Conservation (phyloP, 2,888 invertebrate species). For the Patella caerulea region DNA sequence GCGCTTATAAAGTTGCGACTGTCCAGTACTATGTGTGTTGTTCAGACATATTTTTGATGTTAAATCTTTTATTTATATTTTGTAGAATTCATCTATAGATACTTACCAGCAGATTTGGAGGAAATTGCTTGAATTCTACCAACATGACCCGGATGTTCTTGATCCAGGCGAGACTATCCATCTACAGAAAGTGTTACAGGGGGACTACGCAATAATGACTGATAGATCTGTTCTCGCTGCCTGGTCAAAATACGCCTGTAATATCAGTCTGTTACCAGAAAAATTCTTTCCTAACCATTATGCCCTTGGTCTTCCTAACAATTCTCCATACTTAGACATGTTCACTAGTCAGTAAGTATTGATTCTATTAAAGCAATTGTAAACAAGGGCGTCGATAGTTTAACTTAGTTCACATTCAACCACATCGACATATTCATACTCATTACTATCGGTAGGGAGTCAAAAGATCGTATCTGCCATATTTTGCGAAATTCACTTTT, state of each 20-base stretch:
- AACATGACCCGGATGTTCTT: neutral
- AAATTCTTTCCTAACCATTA: conserved; percentile 5
- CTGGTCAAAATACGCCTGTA: neutral
- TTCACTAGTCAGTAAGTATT: neutral
- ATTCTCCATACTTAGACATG: conserved; percentile 13
- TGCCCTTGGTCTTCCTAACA: conserved; percentile 17
- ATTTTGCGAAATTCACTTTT: too few species aligned
- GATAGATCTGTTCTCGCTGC: neutral
- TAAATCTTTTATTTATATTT: too few species aligned
- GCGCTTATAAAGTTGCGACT: too few species aligned
- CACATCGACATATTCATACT: too few species aligned
- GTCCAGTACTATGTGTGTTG: too few species aligned
- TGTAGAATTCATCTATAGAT: neutral
- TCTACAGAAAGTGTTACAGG: neutral
- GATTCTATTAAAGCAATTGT: too few species aligned
- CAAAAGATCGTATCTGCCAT: too few species aligned
- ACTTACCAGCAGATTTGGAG: neutral
- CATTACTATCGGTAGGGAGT: too few species aligned
- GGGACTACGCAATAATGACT: neutral
- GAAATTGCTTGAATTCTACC: neutral
- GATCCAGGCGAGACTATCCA: neutral
- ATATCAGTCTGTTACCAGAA: neutral
- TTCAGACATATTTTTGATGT: too few species aligned
- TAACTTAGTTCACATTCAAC: too few species aligned
- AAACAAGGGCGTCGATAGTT: too few species aligned